These are phyloP conservation scores for Sebastes trivittatus DNA, from an alignment of 2,797 vertebrate genomes.

Conservation along the genomic window DNA sequence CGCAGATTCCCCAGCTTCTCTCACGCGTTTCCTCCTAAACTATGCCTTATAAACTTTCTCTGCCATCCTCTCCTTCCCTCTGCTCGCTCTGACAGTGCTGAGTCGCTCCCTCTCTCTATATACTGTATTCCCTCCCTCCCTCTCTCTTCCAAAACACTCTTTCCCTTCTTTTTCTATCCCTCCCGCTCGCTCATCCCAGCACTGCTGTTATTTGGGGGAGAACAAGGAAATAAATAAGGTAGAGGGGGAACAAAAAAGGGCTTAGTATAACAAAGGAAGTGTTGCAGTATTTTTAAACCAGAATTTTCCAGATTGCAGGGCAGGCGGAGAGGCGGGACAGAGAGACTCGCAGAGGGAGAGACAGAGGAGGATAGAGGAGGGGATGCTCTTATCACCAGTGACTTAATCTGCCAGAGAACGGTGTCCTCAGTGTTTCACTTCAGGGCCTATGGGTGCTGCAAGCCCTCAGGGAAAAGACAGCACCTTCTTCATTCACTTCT, in stretches of 20 bases:
- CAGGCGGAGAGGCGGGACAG: slow-evolving; percentile 23
- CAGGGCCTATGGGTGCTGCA: slow-evolving; percentile 12
- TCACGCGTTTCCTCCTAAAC: slow-evolving; percentile 83
- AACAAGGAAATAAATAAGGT: slow-evolving; percentile 70
- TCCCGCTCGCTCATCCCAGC: slow-evolving; percentile 24
- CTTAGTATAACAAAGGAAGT: slow-evolving; percentile 74
- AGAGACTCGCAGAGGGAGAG: slow-evolving; percentile 20
- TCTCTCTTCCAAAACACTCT: slow-evolving; percentile 1
- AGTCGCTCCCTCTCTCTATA: slow-evolving; percentile 35
- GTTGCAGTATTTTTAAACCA: slow-evolving; percentile 69
- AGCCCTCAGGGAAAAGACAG: slow-evolving; percentile 1
- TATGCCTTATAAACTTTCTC: slow-evolving; percentile 85
- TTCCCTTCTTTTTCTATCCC: slow-evolving; percentile 8
- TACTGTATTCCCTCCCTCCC: slow-evolving; percentile 37
- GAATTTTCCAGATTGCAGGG: slow-evolving; percentile 60
- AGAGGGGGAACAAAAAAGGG: slow-evolving; percentile 63
- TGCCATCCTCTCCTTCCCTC: slow-evolving; percentile 59
- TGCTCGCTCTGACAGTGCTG: slow-evolving; percentile 53
- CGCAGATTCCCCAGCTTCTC: slow-evolving; percentile 86
- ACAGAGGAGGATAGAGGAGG: slow-evolving; percentile 32
- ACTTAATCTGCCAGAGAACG: slow-evolving; percentile 50
- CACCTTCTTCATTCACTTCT: not conserved
- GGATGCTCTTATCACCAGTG: slow-evolving; percentile 40
- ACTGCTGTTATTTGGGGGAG: slow-evolving; percentile 65
- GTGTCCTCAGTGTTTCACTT: slow-evolving; percentile 27